Percentiles rank a stretch among this genome's conserved stretches.
phyloP scores from a whole-genome alignment of 2,888 invertebrate species.

The Poecilobothrus nobilitatus region DNA sequence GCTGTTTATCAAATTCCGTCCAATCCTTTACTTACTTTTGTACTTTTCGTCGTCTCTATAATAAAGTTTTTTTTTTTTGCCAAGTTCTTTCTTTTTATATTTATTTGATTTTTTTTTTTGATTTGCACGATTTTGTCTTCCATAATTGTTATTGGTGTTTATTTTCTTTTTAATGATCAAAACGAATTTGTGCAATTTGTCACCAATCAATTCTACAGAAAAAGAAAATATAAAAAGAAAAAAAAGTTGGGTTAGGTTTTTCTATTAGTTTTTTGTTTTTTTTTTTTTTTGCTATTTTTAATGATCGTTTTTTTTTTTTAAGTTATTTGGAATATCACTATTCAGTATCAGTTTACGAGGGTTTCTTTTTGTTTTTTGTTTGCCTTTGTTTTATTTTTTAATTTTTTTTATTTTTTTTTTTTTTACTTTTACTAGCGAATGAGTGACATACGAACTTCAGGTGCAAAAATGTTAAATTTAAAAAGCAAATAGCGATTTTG shows the following conservation, averaged over 20 bases:
- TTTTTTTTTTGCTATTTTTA: neutral
- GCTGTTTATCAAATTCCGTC: neutral
- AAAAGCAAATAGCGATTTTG: neutral
- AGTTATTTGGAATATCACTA: no score
- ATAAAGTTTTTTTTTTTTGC: no score
- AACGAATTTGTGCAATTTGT: conserved; percentile 6
- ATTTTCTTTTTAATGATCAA: neutral
- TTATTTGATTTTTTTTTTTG: neutral
- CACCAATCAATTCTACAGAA: neutral
- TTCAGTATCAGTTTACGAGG: no score
- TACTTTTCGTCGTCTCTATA: neutral
- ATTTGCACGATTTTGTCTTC: neutral
- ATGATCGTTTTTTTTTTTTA: neutral
- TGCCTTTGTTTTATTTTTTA: neutral
- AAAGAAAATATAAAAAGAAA: neutral
- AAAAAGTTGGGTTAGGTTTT: neutral
- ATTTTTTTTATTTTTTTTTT: neutral
- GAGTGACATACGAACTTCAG: neutral
- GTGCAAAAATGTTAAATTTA: neutral
- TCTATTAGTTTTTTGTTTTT: no score
- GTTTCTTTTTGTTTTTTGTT: neutral
- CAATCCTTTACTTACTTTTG: neutral
- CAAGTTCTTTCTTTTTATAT: no score
- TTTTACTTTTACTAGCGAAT: no score
- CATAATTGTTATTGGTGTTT: conserved; percentile 1